Conservation (phyloP, 2,888 invertebrate genomes). For the Druceiella hillmani region DNA sequence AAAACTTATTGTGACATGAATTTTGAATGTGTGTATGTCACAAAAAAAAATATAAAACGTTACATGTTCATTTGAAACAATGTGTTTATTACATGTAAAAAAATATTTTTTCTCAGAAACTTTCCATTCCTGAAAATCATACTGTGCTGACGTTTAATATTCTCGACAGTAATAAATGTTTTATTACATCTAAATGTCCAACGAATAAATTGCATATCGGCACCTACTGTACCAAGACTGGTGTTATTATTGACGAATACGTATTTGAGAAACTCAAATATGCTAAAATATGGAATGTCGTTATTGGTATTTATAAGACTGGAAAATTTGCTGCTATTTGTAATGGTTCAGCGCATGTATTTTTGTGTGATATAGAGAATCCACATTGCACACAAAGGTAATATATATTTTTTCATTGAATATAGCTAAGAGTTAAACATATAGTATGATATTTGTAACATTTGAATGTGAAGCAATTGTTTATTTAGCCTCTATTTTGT, state of each 20-base stretch:
- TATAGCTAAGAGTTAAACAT: not conserved
- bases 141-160: conserved; percentile 39
- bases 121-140: conserved; percentile 29
- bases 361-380: conserved; percentile 36
- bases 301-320: conserved; percentile 38
- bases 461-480: too few species aligned
- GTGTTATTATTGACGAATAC: conserved; percentile 31
- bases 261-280: conserved; percentile 21
- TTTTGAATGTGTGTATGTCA: not conserved
- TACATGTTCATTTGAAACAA: not conserved
- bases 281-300: conserved; percentile 32
- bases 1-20: not conserved
- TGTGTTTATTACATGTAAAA: too few species aligned
- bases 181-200: conserved; percentile 28
- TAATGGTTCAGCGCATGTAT: conserved; percentile 37
- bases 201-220: conserved; percentile 26
- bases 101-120: conserved; percentile 34
- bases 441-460: too few species aligned
- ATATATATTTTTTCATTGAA: conserved; percentile 7
- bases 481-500: too few species aligned
- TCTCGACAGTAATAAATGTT: conserved; percentile 36
- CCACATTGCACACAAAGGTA: conserved; percentile 29
- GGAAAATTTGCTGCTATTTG: conserved; percentile 39
- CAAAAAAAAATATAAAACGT: not conserved
- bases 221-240: conserved; percentile 34